phyloP scores from a whole-genome alignment of 1,140 invertebrate genomes.

The Drosophila punjabiensis region DNA sequence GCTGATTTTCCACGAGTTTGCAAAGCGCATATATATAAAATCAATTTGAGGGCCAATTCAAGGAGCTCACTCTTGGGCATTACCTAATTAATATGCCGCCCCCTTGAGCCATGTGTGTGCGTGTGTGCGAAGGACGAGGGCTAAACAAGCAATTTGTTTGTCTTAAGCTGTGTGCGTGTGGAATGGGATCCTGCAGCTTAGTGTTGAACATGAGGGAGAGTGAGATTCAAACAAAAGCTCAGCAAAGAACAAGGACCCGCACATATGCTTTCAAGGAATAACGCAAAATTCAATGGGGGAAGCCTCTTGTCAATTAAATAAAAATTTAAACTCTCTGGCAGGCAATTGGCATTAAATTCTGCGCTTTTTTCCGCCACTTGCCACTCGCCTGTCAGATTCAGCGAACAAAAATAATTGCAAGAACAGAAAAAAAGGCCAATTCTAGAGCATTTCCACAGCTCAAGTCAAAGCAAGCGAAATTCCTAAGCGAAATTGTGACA shows the following conservation, averaged over 20 bases:
- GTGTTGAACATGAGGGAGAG: slow-evolving; percentile 6
- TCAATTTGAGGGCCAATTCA: slow-evolving; percentile 45
- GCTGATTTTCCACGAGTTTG: slow-evolving; percentile 28
- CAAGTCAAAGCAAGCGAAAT: neutral
- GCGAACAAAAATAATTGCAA: slow-evolving; percentile 25
- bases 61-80: slow-evolving; percentile 24
- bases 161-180: slow-evolving; percentile 43
- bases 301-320: slow-evolving; percentile 62
- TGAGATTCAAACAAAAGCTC: slow-evolving; percentile 23
- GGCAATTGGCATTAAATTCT: slow-evolving; percentile 66
- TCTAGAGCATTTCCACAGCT: neutral
- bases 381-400: slow-evolving; percentile 27
- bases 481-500: slow-evolving; percentile 8
- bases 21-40: slow-evolving; percentile 32
- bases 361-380: slow-evolving; percentile 8
- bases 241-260: slow-evolving; percentile 6
- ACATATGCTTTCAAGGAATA: neutral
- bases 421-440: neutral
- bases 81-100: slow-evolving; percentile 53
- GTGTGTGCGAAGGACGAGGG: slow-evolving; percentile 24
- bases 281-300: neutral
- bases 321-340: slow-evolving; percentile 68
- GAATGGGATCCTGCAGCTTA: slow-evolving; percentile 4
- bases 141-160: slow-evolving; percentile 71
- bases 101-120: slow-evolving; percentile 16